phyloP scores from a whole-genome alignment of 2,888 invertebrate genomes.

The Hirtodrosophila confusa region DNA sequence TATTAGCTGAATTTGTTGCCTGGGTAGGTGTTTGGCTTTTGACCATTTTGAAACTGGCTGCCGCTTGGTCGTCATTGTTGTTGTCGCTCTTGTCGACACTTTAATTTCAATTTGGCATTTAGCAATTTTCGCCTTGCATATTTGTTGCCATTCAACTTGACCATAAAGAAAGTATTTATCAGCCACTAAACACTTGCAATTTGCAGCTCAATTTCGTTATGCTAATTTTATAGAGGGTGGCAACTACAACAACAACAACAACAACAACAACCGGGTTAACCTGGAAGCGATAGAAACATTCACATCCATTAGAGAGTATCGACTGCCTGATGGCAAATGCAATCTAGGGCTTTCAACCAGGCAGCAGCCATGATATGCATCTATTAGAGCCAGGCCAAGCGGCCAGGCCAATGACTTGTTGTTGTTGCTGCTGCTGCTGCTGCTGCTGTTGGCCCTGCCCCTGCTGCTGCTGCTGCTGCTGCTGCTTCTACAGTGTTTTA shows the following conservation, averaged over 20 bases:
- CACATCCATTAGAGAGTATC: conserved; percentile 11
- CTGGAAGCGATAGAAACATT: conserved; percentile 7
- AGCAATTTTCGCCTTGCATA: conserved; percentile 60
- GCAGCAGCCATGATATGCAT: conserved; percentile 37
- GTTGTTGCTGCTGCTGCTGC: conserved; percentile 10
- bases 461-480: conserved; percentile 12
- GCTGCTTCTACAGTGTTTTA: conserved; percentile 32
- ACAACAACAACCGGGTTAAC: neutral
- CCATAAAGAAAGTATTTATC: conserved; percentile 71
- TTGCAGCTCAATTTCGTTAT: conserved; percentile 55
- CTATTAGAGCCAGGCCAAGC: conserved; percentile 38
- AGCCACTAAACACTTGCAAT: conserved; percentile 46
- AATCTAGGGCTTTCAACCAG: conserved; percentile 48
- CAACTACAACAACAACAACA: conserved; percentile 19
- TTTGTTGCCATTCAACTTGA: conserved; percentile 30
- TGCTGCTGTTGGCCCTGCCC: conserved; percentile 7
- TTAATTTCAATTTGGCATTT: conserved; percentile 74
- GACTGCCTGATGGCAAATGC: conserved; percentile 24
- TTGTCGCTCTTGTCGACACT: conserved; percentile 63
- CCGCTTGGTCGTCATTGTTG: conserved; percentile 38
- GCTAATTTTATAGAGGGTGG: conserved; percentile 54
- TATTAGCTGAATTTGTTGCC: conserved; percentile 67
- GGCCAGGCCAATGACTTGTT: conserved; percentile 48
- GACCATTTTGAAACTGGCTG: conserved; percentile 72
- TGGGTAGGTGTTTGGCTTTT: conserved; percentile 60